Base-by-base conservation (phyloP, 2,888 invertebrate species). In the Drosophila prolongata region DNA sequence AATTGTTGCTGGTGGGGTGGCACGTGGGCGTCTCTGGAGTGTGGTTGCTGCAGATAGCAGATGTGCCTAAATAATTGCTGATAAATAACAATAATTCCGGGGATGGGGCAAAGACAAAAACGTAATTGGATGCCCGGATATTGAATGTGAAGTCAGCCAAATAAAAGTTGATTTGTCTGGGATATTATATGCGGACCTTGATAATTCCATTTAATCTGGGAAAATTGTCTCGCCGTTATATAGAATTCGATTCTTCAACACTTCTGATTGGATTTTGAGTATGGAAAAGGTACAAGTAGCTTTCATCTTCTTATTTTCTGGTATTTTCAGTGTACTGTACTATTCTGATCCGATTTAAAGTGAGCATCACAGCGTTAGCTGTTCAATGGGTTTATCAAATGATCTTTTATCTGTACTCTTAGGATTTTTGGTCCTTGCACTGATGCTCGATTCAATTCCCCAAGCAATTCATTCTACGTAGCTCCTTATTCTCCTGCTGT, bases 31-130 rank as follows among this genome's bases (percentile, higher is more conserved):
- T 71, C 62, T 71, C 70, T 55, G 44, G 70, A 71, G 70, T 55
- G 62, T 62, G 62, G 72, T 71, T 62, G 50, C 37, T n/a, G 62
- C 72, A 71, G 70, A 71, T 71, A 71, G 70, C 70, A 71, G 70
- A 62, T 71, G 70, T 52, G 62, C 55, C 62, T 71, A 71, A 71
- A 71, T 71, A 71, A 71, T 71, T 71, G 70, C 70, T 71, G 70
- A 71, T 71, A 71, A 71, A 71, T 71, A 71, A 69, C 62, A 71
- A 71, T 71, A 71, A 71, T 71, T 46, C 42, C 56, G 44, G 64
- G 27, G 40, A 34, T 27, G 43, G 38, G 49, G 47, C 34, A 16
- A 44, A 37, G 40, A 30, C 40, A 56, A 55, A 57, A 62, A 53
- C 55, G 56, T 62, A 56, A 62, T 71, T 57, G 57, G 69, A 42